phyloP scores from a whole-genome alignment of 1,140 invertebrate genomes.

The Plodia interpunctella region DNA sequence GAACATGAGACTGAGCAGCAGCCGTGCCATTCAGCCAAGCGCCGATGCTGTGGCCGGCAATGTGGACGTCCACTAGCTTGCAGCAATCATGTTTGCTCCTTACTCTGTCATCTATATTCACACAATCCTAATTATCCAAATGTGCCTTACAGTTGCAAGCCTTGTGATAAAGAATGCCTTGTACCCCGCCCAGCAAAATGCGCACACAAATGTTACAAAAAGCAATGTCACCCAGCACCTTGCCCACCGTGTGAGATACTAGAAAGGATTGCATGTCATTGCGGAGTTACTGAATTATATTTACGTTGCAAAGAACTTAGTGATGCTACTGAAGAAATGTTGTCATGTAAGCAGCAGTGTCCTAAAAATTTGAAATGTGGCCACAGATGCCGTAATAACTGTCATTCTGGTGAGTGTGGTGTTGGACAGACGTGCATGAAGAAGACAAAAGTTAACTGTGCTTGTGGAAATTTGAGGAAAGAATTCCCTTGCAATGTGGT shows the following conservation, averaged over 20 bases:
- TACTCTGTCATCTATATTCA: slow-evolving; percentile 84
- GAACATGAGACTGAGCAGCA: slow-evolving; percentile 87
- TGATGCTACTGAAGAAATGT: slow-evolving; percentile 76
- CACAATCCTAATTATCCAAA: slow-evolving; percentile 59
- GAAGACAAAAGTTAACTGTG: slow-evolving; percentile 87
- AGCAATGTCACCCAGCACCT: slow-evolving; percentile 84
- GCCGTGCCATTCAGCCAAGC: slow-evolving; percentile 85
- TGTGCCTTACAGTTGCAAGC: slow-evolving; percentile 79
- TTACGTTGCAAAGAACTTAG: slow-evolving; percentile 84
- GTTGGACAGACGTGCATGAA: slow-evolving; percentile 84
- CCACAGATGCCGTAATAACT: slow-evolving; percentile 86
- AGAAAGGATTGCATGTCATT: slow-evolving; percentile 87
- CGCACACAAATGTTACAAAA: slow-evolving; percentile 84
- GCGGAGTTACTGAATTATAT: slow-evolving; percentile 85
- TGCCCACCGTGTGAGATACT: slow-evolving; percentile 85
- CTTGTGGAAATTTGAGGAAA: slow-evolving; percentile 87
- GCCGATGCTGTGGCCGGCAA: slow-evolving; percentile 84
- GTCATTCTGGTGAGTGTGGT: slow-evolving; percentile 87
- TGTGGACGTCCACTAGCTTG: slow-evolving; percentile 85
- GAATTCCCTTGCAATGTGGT: slow-evolving; percentile 85
- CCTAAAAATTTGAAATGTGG: slow-evolving; percentile 87
- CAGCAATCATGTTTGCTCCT: slow-evolving; percentile 87
- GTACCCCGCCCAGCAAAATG: slow-evolving; percentile 86
- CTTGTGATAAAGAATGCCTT: slow-evolving; percentile 84
- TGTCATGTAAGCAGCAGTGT: slow-evolving; percentile 90